These are phyloP conservation scores for Formica exsecta DNA, from an alignment of 1,140 invertebrate genomes.

Conservation along the genomic window DNA sequence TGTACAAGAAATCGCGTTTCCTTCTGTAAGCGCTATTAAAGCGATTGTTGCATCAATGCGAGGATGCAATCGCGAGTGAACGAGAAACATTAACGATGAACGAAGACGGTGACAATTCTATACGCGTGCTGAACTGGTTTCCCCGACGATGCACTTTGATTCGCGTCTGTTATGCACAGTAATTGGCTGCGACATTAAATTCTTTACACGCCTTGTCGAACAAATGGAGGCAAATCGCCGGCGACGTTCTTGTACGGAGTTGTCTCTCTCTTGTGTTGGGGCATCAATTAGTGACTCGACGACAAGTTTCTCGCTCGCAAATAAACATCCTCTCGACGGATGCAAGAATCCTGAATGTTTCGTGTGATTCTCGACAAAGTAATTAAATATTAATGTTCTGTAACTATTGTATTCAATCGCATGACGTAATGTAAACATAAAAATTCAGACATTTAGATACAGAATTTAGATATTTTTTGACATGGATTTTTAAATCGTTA, in stretches of 20 bases:
- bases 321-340: conserved; percentile 57
- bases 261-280: conserved; percentile 21
- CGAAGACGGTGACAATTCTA: conserved; percentile 54
- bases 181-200: conserved; percentile 71
- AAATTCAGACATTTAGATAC: neutral
- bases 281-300: conserved; percentile 69
- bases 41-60: conserved; percentile 18
- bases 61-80: conserved; percentile 23
- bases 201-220: conserved; percentile 59
- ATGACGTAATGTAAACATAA: neutral
- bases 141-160: conserved; percentile 68
- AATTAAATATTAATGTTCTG: neutral
- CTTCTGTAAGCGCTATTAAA: neutral
- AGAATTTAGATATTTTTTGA: neutral
- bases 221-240: conserved; percentile 72
- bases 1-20: conserved; percentile 5
- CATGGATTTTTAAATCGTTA: neutral
- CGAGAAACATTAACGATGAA: neutral
- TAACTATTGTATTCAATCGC: neutral
- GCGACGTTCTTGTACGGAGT: conserved; percentile 56
- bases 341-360: neutral
- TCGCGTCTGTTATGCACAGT: conserved; percentile 70
- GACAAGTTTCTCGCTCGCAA: conserved; percentile 65
- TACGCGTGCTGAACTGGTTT: conserved; percentile 73
- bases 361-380: neutral